These are phyloP conservation scores for Andrena dorsata DNA, from an alignment of 2,888 invertebrate species.

Conservation along the genomic window DNA sequence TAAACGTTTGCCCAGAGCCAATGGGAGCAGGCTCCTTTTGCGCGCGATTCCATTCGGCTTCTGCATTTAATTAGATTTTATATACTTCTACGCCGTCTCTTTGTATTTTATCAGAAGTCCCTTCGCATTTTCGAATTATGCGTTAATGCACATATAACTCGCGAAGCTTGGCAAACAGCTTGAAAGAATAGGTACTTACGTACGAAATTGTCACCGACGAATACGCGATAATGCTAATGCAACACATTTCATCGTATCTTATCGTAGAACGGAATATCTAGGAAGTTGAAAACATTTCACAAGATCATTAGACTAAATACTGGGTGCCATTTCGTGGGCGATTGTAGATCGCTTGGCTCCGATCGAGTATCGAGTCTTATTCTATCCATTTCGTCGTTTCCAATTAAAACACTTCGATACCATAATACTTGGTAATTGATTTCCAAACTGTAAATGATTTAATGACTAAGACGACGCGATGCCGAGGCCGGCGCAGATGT, in stretches of 20 bases:
- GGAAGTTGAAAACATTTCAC: slow-evolving; percentile 14
- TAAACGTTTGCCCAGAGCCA: not conserved
- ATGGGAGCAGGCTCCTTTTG: not conserved
- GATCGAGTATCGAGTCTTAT: slow-evolving; percentile 24
- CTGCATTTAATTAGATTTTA: not conserved
- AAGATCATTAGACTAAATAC: no score
- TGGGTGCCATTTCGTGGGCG: no score
- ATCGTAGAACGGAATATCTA: slow-evolving; percentile 21
- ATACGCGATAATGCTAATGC: slow-evolving; percentile 25
- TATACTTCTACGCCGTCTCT: not conserved
- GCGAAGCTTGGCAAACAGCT: not conserved
- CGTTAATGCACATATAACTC: not conserved
- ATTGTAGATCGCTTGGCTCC: no score
- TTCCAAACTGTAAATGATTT: slow-evolving; percentile 22
- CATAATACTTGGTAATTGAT: not conserved
- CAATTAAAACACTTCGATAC: slow-evolving; percentile 13
- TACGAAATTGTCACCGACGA: not conserved
- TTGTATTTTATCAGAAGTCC: not conserved
- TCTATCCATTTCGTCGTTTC: slow-evolving; percentile 1
- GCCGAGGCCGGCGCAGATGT: not conserved
- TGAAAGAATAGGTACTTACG: not conserved
- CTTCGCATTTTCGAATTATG: not conserved
- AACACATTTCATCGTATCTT: slow-evolving; percentile 19
- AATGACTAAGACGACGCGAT: not conserved
- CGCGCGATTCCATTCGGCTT: slow-evolving; percentile 19